Base-by-base conservation (phyloP, 2,888 invertebrate genomes). In the Sphaerophoria rueppellii region DNA sequence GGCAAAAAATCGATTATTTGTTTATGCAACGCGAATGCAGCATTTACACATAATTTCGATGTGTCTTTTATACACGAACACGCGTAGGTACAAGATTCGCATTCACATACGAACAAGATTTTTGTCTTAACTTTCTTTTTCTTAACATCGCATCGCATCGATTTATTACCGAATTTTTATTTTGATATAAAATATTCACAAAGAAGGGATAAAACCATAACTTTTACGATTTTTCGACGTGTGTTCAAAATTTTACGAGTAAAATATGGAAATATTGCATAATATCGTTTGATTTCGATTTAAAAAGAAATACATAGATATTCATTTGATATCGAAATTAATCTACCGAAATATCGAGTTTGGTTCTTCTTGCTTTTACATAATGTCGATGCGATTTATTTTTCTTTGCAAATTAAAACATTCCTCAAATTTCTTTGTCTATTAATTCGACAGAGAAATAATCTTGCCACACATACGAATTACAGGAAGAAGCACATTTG, bases 1-100 rank as follows among this genome's bases (percentile, higher is more conserved):
- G 73, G 63, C 55, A 74, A 70, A 58, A 79, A 75, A 81, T 82
- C 73, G 65, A 74, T 82, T 78, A 75, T 85, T 81, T 77, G 77
- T 81, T 85, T 85, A 81, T 85, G 85, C 80, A 85, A 85, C 24
- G 1, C 24, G 24, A 24, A 24, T 73, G 57, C 55, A 52, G 50
- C 43, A 50, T 40, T 40, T 43, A 24, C 37, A 74, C 60, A 72
- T 24, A 24, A 24, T 24, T 24, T 24, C 37, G 71, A 9, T 46
- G 48, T 34, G 34, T 75, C 32, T 72, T 40, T 61, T 43, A 2
- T 24, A 24, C 24, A 24, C 24, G 24, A 24, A 24, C 14, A 14
- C 11, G 6, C 63, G 24, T 67, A 35, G 11, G 35, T 57, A 61
- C 34, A 63, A 61, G 46, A 60, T 52, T 50, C n/a, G 50, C 35